A percentile compares a stretch with the other conserved stretches of the same genome.
Evolutionary conservation across 1,140 invertebrate species (phyloP).

Genomic region (Drosophila orosa): DNA sequence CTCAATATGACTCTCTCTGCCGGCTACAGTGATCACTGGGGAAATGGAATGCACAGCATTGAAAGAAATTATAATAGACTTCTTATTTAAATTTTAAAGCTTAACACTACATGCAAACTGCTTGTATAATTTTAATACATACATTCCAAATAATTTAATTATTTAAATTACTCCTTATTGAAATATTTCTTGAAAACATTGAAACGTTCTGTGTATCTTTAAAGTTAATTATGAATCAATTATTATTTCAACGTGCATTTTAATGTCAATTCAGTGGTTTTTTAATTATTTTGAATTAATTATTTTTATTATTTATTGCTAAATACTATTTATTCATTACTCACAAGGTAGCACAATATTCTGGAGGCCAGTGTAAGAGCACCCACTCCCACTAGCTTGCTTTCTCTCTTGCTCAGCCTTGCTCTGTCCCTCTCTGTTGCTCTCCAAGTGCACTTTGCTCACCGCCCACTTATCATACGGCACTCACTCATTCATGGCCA

Average conservation of each 20-base stretch:
- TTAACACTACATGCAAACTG: no score
- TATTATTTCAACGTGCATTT: no score
- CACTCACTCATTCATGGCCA: conserved; percentile 78
- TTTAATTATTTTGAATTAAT: no score
- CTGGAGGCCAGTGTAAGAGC: not conserved
- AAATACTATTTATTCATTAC: no score
- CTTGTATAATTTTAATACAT: no score
- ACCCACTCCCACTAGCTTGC: conserved; percentile 1
- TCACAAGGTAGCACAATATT: conserved; percentile 1
- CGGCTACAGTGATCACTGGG: conserved; percentile 33
- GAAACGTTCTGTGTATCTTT: no score
- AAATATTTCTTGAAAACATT: no score
- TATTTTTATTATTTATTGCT: not conserved
- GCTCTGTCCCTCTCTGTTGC: conserved; percentile 12
- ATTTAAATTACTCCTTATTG: no score
- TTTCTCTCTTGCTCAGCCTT: conserved; percentile 21
- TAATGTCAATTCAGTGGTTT: no score
- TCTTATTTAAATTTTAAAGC: no score
- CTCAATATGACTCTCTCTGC: conserved; percentile 47
- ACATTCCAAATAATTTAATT: no score
- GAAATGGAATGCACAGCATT: not conserved
- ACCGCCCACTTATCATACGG: conserved; percentile 71
- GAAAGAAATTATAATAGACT: conserved; percentile 1
- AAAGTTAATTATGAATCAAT: no score
- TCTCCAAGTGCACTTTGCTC: conserved; percentile 34